Conservation (phyloP, 2,888 invertebrate genomes). For the Labia minor region DNA sequence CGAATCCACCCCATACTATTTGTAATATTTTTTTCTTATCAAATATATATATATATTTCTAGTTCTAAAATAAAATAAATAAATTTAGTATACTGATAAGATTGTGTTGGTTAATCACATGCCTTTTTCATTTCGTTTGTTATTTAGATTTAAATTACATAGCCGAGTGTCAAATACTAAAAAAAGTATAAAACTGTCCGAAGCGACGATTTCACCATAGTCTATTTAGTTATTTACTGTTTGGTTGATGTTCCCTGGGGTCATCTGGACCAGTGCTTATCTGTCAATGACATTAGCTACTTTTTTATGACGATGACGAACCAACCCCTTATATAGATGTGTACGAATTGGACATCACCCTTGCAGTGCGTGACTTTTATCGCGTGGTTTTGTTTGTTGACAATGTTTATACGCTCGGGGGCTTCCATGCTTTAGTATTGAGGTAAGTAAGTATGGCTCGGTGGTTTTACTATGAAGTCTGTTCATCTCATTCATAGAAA, state of each 20-base stretch:
- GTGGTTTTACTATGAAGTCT: background rate
- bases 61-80: too few species aligned
- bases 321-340: background rate
- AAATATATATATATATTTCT: too few species aligned
- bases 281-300: background rate
- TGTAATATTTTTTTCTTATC: too few species aligned
- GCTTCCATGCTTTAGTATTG: background rate
- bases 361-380: background rate
- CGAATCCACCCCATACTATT: too few species aligned
- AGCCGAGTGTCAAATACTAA: background rate
- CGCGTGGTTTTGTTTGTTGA: conserved; percentile 8
- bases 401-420: background rate
- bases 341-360: background rate
- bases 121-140: background rate
- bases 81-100: background rate
- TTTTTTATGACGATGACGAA: background rate
- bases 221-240: conserved; percentile 8
- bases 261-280: conserved; percentile 13
- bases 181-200: background rate
- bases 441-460: background rate
- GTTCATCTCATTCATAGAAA: background rate
- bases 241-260: background rate
- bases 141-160: background rate
- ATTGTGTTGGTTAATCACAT: background rate
- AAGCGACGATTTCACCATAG: background rate